These are phyloP conservation scores for Pantelozetes paolii DNA, from an alignment of 2,888 invertebrate species.

Conservation along the genomic window DNA sequence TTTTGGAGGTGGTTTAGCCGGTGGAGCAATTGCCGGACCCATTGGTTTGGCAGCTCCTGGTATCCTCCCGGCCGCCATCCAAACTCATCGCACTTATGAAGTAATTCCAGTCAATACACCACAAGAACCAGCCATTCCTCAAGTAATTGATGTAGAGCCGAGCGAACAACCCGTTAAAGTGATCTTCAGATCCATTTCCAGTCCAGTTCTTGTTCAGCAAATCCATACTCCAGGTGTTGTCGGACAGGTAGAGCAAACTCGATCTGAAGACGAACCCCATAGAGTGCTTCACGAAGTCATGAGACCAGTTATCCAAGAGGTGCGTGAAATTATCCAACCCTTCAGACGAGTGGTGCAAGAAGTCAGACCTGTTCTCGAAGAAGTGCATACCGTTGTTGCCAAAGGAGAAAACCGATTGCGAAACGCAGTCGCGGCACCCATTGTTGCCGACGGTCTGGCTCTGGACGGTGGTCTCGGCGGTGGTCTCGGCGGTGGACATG, in stretches of 20 bases:
- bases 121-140: slow-evolving; percentile 18
- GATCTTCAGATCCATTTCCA: slow-evolving; percentile 28
- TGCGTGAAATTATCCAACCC: slow-evolving; percentile 16
- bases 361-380: slow-evolving; percentile 10
- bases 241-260: background rate
- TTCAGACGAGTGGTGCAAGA: background rate
- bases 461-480: background rate
- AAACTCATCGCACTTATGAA: background rate
- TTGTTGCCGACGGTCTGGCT: no score
- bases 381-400: slow-evolving; percentile 1
- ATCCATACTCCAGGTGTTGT: slow-evolving; percentile 25
- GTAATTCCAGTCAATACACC: background rate
- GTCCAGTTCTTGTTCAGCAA: slow-evolving; percentile 31
- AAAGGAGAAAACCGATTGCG: slow-evolving; percentile 2
- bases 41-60: background rate
- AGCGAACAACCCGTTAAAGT: slow-evolving; percentile 19
- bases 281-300: slow-evolving; percentile 14
- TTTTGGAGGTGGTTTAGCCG: background rate
- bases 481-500: background rate
- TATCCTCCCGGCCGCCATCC: background rate
- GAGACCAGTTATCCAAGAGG: slow-evolving; percentile 36
- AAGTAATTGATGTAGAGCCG: slow-evolving; percentile 7
- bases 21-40: background rate
- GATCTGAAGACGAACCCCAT: slow-evolving; percentile 36
- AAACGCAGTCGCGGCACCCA: background rate